These are phyloP conservation scores for Epinephelus fuscoguttatus DNA, from an alignment of 2,113 vertebrate genomes.

Conservation along the genomic window DNA sequence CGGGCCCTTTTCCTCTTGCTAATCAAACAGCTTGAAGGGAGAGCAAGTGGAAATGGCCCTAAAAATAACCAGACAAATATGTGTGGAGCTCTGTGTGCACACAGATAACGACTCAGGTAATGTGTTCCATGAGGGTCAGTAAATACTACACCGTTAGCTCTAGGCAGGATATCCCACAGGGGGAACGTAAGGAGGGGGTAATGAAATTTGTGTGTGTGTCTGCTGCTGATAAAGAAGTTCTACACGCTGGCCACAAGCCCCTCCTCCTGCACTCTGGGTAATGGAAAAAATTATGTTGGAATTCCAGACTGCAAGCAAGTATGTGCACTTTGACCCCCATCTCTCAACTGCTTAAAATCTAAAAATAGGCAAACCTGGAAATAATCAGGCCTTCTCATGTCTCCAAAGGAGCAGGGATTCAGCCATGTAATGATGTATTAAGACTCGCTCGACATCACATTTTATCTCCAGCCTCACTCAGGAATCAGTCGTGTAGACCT, in stretches of 20 bases:
- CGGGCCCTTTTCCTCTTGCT: slow-evolving; percentile 26
- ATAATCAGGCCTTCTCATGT: slow-evolving; percentile 71
- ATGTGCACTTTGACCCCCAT: slow-evolving; percentile 88
- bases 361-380: slow-evolving; percentile 88
- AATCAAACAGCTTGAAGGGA: slow-evolving; percentile 53
- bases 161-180: slow-evolving; percentile 81
- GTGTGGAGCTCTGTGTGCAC: slow-evolving; percentile 64
- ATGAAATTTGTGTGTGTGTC: slow-evolving; percentile 46
- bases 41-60: slow-evolving; percentile 69
- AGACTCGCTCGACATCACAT: neutral
- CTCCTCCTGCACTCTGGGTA: slow-evolving; percentile 82
- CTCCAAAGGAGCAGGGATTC: slow-evolving; percentile 55
- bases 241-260: slow-evolving; percentile 61
- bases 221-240: slow-evolving; percentile 74
- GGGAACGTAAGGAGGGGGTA: slow-evolving; percentile 57
- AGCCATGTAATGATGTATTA: slow-evolving; percentile 34
- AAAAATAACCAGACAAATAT: slow-evolving; percentile 75
- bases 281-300: slow-evolving; percentile 92
- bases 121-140: slow-evolving; percentile 70
- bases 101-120: slow-evolving; percentile 80
- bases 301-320: slow-evolving; percentile 88
- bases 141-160: slow-evolving; percentile 81
- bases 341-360: slow-evolving; percentile 80
- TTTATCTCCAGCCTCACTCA: slow-evolving; percentile 23
- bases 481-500: slow-evolving; percentile 31